Conservation (phyloP, 2,113 vertebrate species). For the Oxygymnocypris stewartii region DNA sequence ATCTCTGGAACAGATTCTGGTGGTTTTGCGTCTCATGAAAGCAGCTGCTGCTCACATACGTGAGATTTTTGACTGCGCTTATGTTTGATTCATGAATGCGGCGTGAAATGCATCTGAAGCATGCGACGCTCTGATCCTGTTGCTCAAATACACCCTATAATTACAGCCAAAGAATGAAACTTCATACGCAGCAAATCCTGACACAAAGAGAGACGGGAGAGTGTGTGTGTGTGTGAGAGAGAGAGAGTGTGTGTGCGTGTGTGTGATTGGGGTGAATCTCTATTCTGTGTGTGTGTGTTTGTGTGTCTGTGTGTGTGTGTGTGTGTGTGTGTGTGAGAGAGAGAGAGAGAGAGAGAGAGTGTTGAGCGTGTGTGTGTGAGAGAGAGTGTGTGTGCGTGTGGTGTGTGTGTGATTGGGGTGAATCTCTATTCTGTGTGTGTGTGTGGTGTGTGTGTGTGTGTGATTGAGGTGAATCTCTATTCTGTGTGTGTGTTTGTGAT, state of each 20-base stretch:
- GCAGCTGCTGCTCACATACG: neutral
- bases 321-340: no score
- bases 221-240: neutral
- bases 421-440: no score
- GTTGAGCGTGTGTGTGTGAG: no score
- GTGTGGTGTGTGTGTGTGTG: no score
- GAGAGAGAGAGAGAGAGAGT: no score
- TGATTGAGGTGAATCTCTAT: no score
- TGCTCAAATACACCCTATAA: slow-evolving; percentile 6
- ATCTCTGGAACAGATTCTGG: neutral
- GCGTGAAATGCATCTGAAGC: slow-evolving; percentile 2
- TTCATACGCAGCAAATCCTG: slow-evolving; percentile 19
- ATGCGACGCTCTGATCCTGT: neutral
- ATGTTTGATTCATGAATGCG: slow-evolving; percentile 10
- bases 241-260: neutral
- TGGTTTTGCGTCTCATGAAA: neutral
- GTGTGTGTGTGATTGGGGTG: no score
- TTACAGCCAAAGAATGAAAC: slow-evolving; percentile 11
- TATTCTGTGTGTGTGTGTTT: no score
- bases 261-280: no score
- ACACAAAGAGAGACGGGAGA: neutral
- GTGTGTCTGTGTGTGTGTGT: no score
- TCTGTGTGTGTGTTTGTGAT: no score
- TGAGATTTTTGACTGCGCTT: neutral
- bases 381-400: no score